Evolutionary conservation across 2,797 vertebrate species (phyloP), one percentile per base, ranked within the genome.

Genomic region (Alca torda): DNA sequence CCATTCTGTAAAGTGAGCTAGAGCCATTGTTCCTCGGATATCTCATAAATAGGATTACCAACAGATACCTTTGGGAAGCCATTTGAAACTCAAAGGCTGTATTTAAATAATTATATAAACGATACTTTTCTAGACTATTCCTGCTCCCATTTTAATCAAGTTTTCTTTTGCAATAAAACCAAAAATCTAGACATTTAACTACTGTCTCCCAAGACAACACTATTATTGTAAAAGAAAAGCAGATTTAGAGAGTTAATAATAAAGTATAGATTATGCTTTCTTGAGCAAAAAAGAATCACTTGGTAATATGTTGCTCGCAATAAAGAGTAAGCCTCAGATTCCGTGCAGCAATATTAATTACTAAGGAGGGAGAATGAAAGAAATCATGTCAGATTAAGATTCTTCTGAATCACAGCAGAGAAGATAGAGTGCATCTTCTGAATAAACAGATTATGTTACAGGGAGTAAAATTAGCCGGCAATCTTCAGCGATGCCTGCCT

Each of bases 281-380:
- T 94, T 79, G 39, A 77, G 80, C 23, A 68, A 72, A 94, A 94
- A 70, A 87, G n/a, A 92, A 87, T 83, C 92, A 68, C 64, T 88
- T 83, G 50, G 51, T 96, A 95, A 97, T 93, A 85, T 81, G 97
- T 90, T 82, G 87, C 78, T 97, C 15, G 30, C 87, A 96, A 95
- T 97, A 97, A 97, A 90, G 82, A 92, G 67, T 87, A 76, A 90
- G 53, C 60, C n/a, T 88, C 78, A 31, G 53, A 96, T 96, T 97
- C 97, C 25, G 3, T 93, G 88, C 77, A 89, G 84, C 87, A 95
- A 89, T 95, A 97, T 96, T 97, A 94, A 97, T 96, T 97, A 82
- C 77, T 64, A 93, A 72, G 73, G 86, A 90, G 87, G 84, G 59
- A 91, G 81, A 95, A 97, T 75, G 90, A 95, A 97, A 94, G 75